Percentiles rank a stretch among this genome's conserved stretches.
phyloP scores from a whole-genome alignment of 2,888 invertebrate genomes.

The Oscheius myriophilus region DNA sequence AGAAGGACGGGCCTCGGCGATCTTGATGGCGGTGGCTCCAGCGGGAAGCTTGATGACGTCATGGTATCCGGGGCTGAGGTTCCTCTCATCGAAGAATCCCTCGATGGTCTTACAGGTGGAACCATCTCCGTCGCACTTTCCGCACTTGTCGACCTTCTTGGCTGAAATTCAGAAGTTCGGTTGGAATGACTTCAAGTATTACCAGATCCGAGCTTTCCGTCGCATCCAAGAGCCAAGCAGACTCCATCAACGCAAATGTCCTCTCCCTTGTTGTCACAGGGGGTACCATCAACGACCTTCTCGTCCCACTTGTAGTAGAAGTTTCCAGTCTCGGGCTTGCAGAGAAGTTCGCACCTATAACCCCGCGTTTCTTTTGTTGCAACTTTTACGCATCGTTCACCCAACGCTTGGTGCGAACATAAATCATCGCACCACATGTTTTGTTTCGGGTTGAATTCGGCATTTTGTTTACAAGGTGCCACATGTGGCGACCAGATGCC shows the following conservation, averaged over 20 bases:
- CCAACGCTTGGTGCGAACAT: not conserved
- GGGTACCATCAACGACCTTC: slow-evolving; percentile 82
- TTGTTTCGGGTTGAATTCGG: slow-evolving; percentile 8
- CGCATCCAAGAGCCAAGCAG: slow-evolving; percentile 93
- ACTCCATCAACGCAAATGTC: slow-evolving; percentile 94
- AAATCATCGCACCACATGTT: slow-evolving; percentile 16
- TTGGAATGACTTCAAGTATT: not conserved
- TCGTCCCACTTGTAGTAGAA: slow-evolving; percentile 88
- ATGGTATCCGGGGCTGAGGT: slow-evolving; percentile 81
- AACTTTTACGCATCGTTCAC: not conserved
- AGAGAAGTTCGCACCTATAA: slow-evolving; percentile 85
- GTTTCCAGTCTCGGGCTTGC: slow-evolving; percentile 88
- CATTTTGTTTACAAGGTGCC: slow-evolving; percentile 27
- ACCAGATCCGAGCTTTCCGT: slow-evolving; percentile 88
- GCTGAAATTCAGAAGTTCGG: slow-evolving; percentile 56
- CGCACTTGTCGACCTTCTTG: slow-evolving; percentile 87
- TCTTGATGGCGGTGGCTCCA: slow-evolving; percentile 88
- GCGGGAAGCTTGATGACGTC: slow-evolving; percentile 88
- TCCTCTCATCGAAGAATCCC: slow-evolving; percentile 77
- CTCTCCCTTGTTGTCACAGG: slow-evolving; percentile 80
- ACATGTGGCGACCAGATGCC: slow-evolving; percentile 30
- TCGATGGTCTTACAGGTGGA: slow-evolving; percentile 82
- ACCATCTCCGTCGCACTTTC: slow-evolving; percentile 89
- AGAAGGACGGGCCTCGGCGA: slow-evolving; percentile 83
- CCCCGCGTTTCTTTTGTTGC: not conserved